These are phyloP conservation scores for Drosophila pegasa DNA, from an alignment of 2,888 invertebrate species.

Conservation along the genomic window DNA sequence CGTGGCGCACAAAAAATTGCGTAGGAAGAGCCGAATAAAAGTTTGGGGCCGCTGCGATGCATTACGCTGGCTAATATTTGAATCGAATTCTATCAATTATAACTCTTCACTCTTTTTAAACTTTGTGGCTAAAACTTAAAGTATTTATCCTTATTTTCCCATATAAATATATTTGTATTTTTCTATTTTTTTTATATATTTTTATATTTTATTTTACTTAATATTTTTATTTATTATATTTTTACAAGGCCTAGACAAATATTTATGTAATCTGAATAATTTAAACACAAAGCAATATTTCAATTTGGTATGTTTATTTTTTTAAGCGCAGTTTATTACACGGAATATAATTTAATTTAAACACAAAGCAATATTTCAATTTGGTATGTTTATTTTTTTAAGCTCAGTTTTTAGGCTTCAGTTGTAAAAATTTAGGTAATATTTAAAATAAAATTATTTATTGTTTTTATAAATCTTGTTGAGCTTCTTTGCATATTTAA, in stretches of 20 bases:
- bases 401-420: too few species aligned
- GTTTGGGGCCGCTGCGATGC: background rate
- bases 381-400: background rate
- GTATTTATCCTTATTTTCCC: too few species aligned
- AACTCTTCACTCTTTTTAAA: background rate
- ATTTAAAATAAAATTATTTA: background rate
- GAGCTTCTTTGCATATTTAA: background rate
- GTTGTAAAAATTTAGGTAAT: too few species aligned
- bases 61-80: background rate
- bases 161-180: background rate
- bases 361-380: background rate
- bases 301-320: background rate
- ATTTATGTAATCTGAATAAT: too few species aligned
- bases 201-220: too few species aligned
- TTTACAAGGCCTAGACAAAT: too few species aligned
- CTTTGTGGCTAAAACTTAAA: background rate
- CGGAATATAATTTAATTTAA: too few species aligned
- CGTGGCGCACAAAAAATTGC: slow-evolving; percentile 12
- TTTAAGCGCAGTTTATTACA: too few species aligned
- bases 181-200: too few species aligned
- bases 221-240: too few species aligned
- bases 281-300: background rate
- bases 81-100: background rate
- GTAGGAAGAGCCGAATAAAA: background rate
- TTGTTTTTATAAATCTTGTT: background rate